Conservation (phyloP, 2,797 vertebrate genomes). For the Microctenopoma steveboyesi region DNA sequence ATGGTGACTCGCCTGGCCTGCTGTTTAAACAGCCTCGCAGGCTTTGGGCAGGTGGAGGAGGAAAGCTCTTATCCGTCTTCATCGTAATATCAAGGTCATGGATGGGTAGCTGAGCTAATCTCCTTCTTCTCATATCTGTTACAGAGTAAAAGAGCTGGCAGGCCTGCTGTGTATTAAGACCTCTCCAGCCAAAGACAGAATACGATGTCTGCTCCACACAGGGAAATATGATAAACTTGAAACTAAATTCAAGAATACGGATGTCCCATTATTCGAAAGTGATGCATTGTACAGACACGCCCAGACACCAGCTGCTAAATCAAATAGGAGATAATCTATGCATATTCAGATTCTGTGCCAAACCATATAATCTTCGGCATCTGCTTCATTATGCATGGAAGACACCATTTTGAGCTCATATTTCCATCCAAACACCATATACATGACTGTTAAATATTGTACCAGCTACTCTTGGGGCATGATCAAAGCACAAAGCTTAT, state of each 20-base stretch:
- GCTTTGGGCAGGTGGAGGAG: slow-evolving; percentile 77
- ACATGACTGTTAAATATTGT: slow-evolving; percentile 64
- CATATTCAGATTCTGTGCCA: slow-evolving; percentile 76
- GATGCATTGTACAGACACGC: slow-evolving; percentile 65
- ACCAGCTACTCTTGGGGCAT: slow-evolving; percentile 39
- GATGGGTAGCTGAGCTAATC: slow-evolving; percentile 81
- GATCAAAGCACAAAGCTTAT: slow-evolving; percentile 61
- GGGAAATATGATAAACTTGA: slow-evolving; percentile 69
- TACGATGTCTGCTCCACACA: slow-evolving; percentile 68
- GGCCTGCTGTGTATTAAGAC: slow-evolving; percentile 69
- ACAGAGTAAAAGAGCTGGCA: slow-evolving; percentile 71
- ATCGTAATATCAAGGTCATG: slow-evolving; percentile 82
- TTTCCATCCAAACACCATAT: slow-evolving; percentile 57
- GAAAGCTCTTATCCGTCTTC: slow-evolving; percentile 80
- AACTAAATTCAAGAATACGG: slow-evolving; percentile 56
- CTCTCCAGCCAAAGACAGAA: slow-evolving; percentile 74
- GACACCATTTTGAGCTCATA: slow-evolving; percentile 59
- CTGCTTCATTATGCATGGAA: slow-evolving; percentile 76
- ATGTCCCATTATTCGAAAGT: slow-evolving; percentile 54
- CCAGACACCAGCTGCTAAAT: slow-evolving; percentile 78
- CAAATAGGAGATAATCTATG: slow-evolving; percentile 78
- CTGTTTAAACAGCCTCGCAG: slow-evolving; percentile 76
- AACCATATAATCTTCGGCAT: slow-evolving; percentile 79
- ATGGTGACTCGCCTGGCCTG: slow-evolving; percentile 63
- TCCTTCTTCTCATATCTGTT: slow-evolving; percentile 79